phyloP scores from a whole-genome alignment of 2,797 vertebrate genomes.

The Neosilurus hyrtlii region DNA sequence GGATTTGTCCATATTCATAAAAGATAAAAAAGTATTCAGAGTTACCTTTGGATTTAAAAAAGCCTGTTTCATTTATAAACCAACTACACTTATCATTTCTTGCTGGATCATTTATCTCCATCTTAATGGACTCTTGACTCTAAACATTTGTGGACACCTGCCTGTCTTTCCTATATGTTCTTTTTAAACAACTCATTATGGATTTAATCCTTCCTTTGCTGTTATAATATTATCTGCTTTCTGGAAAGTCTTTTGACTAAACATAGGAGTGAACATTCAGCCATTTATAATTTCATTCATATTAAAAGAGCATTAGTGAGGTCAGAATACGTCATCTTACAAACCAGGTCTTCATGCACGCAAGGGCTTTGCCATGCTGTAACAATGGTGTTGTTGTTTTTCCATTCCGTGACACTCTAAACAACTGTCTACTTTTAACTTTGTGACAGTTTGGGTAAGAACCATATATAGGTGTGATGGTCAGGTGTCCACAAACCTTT shows the following conservation, averaged over 20 bases:
- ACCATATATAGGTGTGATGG: not conserved
- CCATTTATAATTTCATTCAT: too few relatives aligned
- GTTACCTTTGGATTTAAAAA: not conserved
- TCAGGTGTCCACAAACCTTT: not conserved
- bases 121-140: too few relatives aligned
- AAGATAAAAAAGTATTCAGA: not conserved
- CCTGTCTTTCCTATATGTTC: not conserved
- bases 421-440: not conserved
- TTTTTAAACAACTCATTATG: not conserved
- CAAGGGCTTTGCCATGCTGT: too few relatives aligned
- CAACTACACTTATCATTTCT: not conserved
- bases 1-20: not conserved
- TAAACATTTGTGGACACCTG: not conserved
- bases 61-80: not conserved
- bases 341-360: too few relatives aligned
- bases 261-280: not conserved
- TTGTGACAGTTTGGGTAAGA: not conserved
- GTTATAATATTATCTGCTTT: not conserved
- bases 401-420: not conserved
- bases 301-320: too few relatives aligned
- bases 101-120: not conserved
- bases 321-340: too few relatives aligned
- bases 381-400: too few relatives aligned
- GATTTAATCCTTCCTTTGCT: not conserved
- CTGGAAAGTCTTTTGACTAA: not conserved